Evolutionary conservation across 2,113 vertebrate species (phyloP).

Genomic region (Corvus hawaiiensis): DNA sequence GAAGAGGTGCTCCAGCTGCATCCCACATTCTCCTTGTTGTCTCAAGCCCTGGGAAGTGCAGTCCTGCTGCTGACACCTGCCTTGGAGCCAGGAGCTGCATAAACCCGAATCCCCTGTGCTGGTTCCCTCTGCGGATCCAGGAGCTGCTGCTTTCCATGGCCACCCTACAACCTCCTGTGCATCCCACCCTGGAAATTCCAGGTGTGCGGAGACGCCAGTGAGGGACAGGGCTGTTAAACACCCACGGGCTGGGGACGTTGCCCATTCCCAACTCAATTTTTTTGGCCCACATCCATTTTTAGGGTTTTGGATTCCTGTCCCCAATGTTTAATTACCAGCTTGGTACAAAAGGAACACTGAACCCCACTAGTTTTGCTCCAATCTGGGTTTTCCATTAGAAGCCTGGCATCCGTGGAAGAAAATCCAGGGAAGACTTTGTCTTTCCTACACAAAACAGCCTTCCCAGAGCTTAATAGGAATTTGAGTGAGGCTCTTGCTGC

Average conservation of each 20-base stretch:
- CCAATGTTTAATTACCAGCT: neutral
- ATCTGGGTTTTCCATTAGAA: neutral
- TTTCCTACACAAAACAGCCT: constrained; percentile 5
- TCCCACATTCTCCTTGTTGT: neutral
- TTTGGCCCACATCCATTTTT: neutral
- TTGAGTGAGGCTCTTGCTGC: neutral
- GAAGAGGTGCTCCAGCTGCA: neutral
- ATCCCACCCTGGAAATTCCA: neutral
- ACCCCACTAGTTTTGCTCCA: neutral
- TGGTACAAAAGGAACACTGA: neutral
- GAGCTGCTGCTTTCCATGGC: neutral
- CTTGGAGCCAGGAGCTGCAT: neutral
- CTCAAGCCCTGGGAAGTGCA: neutral
- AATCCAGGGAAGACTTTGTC: neutral
- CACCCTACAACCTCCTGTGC: neutral
- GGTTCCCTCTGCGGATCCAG: neutral
- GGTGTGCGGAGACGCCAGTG: neutral
- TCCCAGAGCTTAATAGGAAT: constrained; percentile 7
- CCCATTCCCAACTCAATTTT: neutral
- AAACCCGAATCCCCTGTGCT: neutral
- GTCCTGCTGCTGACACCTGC: neutral
- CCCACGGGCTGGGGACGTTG: rapidly evolving
- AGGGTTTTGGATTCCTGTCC: neutral
- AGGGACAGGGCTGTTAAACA: neutral
- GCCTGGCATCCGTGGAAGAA: neutral